phyloP scores from a whole-genome alignment of 2,888 invertebrate species.

The Erynnis tages region DNA sequence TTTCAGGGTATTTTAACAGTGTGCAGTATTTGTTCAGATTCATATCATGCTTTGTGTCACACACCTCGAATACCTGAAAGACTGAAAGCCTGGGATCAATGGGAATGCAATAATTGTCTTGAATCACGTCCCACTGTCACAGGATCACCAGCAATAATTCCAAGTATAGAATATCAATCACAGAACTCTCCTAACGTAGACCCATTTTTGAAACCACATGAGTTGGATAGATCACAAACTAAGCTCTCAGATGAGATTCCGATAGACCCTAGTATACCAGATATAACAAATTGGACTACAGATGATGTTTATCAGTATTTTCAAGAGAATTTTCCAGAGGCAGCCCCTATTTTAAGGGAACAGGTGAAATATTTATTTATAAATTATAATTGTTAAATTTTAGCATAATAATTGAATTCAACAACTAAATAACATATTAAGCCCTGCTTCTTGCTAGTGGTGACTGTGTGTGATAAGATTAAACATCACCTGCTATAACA shows the following conservation, averaged over 20 bases:
- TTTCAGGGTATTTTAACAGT: constrained; percentile 86
- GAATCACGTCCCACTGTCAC: constrained; percentile 62
- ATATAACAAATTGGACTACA: constrained; percentile 90
- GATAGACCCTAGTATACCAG: constrained; percentile 87
- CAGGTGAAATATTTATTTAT: constrained; percentile 80
- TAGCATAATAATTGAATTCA: no score
- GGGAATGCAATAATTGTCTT: constrained; percentile 87
- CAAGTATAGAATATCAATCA: constrained; percentile 52
- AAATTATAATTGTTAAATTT: no score
- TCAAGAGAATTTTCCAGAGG: constrained; percentile 87
- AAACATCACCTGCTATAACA: no score
- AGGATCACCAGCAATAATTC: constrained; percentile 61
- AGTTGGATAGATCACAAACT: constrained; percentile 65
- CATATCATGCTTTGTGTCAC: constrained; percentile 92
- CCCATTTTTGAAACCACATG: constrained; percentile 73
- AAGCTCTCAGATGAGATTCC: constrained; percentile 64
- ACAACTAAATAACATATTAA: no score
- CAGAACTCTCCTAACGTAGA: constrained; percentile 52
- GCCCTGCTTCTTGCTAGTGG: no score
- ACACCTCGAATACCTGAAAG: constrained; percentile 84
- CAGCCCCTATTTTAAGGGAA: constrained; percentile 90
- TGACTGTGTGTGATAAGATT: no score
- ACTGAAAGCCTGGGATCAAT: constrained; percentile 82
- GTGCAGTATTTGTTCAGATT: constrained; percentile 92
- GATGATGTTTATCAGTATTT: constrained; percentile 92